Base-by-base conservation (phyloP, 1,140 invertebrate species). In the Brachionus rubens region DNA sequence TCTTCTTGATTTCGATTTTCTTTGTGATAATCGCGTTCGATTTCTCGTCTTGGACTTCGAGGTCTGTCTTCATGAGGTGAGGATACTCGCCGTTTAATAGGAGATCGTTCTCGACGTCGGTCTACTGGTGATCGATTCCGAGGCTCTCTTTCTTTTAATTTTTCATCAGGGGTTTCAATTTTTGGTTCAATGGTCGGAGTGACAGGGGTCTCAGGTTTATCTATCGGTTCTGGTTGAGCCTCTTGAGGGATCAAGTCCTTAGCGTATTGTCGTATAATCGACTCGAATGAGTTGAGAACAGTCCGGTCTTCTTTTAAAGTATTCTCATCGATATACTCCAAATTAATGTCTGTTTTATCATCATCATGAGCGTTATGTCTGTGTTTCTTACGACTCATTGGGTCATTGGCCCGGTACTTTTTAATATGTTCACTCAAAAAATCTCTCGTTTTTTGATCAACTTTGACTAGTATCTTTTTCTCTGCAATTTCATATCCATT, bases 381-480 rank as follows among this genome's bases (percentile, higher is more conserved):
- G 65, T 12, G 26, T 21, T 7, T 3, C 47, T 19, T 70, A 54
- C 7, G 28, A 28, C 30, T 1, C 10, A 36, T 40, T 26, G 50
- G 12, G 30, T 54, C 26, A 16, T 26, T 50, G 14, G 54, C 30
- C 9, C 59, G 28, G 52, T 81, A 81, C 72, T 83, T 85, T 56
- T 77, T 79, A 41, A 80, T 94, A 82, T 94, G 97, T 78, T 94
- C 91, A 85, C 96, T 93, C 78, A 98, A 87, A 54, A 94, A 88
- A 62, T 91, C 90, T 87, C 96, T 93, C 78, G 94, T 95, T 88
- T 98, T 98, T 40, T 93, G 92, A 87, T 98, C 96, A n/a, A 96
- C 94, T 87, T 95, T 94, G 0, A 95, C 84, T 82, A 85, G 90
- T 77, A 99, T 86, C 81, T 91, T 91, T 83, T 96, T 97, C 43